phyloP scores from a whole-genome alignment of 2,113 vertebrate species.

The Strigops habroptila region DNA sequence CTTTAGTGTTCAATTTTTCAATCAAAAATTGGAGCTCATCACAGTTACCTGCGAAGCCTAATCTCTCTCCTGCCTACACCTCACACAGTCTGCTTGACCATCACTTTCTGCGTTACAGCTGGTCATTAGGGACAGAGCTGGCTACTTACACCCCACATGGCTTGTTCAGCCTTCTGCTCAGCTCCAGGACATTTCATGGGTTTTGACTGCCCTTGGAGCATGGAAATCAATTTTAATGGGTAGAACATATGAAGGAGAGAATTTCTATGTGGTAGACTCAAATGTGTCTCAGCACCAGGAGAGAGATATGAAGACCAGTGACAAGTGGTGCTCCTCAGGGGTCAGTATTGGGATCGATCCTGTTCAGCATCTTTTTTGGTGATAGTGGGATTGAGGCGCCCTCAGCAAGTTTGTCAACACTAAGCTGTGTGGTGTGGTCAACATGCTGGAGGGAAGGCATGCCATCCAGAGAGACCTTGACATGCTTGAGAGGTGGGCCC shows the following conservation, averaged over 20 bases:
- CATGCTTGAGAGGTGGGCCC: not conserved
- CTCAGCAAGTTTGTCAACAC: not conserved
- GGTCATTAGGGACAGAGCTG: not conserved
- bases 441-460: not conserved
- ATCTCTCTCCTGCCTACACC: not conserved
- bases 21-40: not conserved
- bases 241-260: not conserved
- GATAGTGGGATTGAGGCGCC: not conserved
- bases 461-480: not conserved
- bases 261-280: not conserved
- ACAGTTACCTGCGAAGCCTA: not conserved
- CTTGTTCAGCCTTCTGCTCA: not conserved
- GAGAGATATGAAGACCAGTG: not conserved
- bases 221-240: not conserved
- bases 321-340: not conserved
- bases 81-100: not conserved
- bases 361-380: not conserved
- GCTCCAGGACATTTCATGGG: not conserved
- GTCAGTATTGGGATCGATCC: not conserved
- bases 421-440: not conserved
- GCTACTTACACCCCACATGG: not conserved
- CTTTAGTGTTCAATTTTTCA: not conserved
- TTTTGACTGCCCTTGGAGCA: not conserved
- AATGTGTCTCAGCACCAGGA: not conserved
- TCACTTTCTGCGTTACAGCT: not conserved